Evolutionary conservation across 2,888 invertebrate species (phyloP).

Genomic region (Drosophila nr. medialis): DNA sequence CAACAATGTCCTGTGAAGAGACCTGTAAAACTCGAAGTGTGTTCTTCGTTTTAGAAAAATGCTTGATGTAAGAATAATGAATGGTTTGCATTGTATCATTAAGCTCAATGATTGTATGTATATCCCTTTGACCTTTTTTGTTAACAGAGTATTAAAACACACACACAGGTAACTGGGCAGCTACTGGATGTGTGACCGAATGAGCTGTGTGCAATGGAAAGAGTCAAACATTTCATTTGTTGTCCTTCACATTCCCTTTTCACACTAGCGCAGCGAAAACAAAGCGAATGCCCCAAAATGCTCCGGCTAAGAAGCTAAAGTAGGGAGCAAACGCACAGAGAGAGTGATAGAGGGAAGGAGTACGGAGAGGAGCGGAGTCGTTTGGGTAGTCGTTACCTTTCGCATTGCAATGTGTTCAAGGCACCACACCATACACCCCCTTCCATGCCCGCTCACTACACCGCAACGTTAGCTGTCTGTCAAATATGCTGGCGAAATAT

Average conservation of each 20-base stretch:
- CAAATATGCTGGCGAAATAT: constrained; percentile 78
- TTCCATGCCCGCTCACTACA: constrained; percentile 10
- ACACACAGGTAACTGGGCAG: constrained; percentile 10
- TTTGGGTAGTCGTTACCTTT: constrained; percentile 47
- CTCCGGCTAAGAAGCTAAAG: constrained; percentile 12
- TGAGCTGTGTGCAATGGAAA: constrained; percentile 25
- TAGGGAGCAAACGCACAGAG: neutral
- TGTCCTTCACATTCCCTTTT: constrained; percentile 73
- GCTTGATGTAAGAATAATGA: neutral
- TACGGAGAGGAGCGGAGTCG: neutral
- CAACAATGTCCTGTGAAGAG: neutral
- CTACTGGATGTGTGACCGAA: constrained; percentile 1
- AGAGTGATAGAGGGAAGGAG: neutral
- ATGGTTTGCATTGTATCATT: neutral
- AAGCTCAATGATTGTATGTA: neutral
- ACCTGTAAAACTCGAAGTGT: neutral
- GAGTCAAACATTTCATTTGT: constrained; percentile 74
- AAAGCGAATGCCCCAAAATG: constrained; percentile 45
- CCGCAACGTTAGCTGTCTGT: constrained; percentile 79
- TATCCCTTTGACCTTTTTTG: neutral
- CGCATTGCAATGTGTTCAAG: constrained; percentile 61
- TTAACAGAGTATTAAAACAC: constrained; percentile 16
- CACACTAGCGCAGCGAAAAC: constrained; percentile 64
- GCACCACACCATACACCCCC: neutral
- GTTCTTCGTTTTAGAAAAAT: neutral